Conservation (phyloP, 2,888 invertebrate species). For the Drosophila atripex region DNA sequence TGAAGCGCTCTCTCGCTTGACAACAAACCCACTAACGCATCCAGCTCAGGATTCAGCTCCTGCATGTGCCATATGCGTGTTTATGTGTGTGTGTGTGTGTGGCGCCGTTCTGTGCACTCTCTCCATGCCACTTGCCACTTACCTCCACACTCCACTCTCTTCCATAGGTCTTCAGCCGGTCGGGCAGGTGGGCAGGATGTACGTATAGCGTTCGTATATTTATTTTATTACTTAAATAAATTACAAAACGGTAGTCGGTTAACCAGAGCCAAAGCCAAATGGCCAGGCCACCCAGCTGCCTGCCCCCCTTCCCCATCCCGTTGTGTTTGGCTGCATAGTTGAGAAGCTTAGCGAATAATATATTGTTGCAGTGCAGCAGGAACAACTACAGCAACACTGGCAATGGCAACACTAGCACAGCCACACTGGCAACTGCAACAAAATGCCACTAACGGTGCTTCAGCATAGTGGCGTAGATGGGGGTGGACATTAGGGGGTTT, state of each 20-base stretch:
- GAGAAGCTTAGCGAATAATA: constrained; percentile 70
- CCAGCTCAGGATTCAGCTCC: constrained; percentile 1
- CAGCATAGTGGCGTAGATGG: constrained; percentile 6
- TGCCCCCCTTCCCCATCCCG: not conserved
- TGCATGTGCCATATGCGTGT: no score
- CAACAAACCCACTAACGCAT: constrained; percentile 39
- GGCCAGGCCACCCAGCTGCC: constrained; percentile 45
- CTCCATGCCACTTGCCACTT: constrained; percentile 6
- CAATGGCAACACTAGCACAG: not conserved
- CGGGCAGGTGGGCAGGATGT: no score
- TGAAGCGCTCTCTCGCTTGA: constrained; percentile 74
- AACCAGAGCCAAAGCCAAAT: constrained; percentile 70
- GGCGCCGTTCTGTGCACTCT: no score
- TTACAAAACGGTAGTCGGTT: constrained; percentile 78
- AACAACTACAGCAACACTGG: constrained; percentile 25
- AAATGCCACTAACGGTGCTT: no score
- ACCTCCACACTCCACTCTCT: constrained; percentile 5
- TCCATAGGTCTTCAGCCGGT: constrained; percentile 15
- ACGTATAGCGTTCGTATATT: constrained; percentile 64
- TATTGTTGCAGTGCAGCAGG: constrained; percentile 57
- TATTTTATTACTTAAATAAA: constrained; percentile 79
- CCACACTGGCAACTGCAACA: no score
- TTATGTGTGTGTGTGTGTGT: no score
- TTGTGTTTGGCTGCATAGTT: constrained; percentile 37
- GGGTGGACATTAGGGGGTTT: no score